Evolutionary conservation across 2,113 vertebrate genomes (phyloP), one percentile per base, ranked within the genome.

Genomic region (Oryzias javanicus): DNA sequence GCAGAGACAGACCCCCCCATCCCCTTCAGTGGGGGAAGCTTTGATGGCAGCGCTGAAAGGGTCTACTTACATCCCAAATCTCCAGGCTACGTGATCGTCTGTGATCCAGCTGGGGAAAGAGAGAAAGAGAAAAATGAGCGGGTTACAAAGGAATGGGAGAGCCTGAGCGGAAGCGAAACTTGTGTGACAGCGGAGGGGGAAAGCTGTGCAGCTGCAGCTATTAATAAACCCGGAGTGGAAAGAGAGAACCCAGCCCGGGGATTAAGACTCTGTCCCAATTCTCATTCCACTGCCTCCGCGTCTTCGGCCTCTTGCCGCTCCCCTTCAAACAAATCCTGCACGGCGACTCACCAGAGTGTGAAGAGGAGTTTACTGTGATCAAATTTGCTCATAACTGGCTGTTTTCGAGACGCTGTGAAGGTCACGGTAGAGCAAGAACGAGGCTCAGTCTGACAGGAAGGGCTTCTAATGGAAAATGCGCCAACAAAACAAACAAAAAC

Each of bases 51-150:
- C 60, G 74, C 82, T 86, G 86, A 88, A 86, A 88, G 76, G 71
- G 88, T 90, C 86, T 89, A 92, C 92, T 91, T 90, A 93, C 92
- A 94, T 94, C 88, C 91, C 91, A 92, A 94, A 93, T 91, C 93
- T 92, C 93, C 93, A 93, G 73, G 86, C 87, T 81, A 93, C 89
- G 79, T 93, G 92, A 82, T 86, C 79, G 78, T 91, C 91, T 86
- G 89, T 93, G 86, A 93, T 93, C 92, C 93, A 93, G 88, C 92
- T 93, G 87, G 81, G 84, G 79, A 82, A 74, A 81, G 71, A 78
- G 70, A 81, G 78, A 78, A 67, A 80, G 18, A 64, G 76, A 73
- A 79, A 1, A 41, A 79, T 80, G 82, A 82, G 75, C 58, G 74
- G 58, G 72, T 74, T 84, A 85, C 78, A 83, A 85, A 80, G 63